Evolutionary conservation across 2,888 invertebrate genomes (phyloP).

Genomic region (Dynastes grantii): DNA sequence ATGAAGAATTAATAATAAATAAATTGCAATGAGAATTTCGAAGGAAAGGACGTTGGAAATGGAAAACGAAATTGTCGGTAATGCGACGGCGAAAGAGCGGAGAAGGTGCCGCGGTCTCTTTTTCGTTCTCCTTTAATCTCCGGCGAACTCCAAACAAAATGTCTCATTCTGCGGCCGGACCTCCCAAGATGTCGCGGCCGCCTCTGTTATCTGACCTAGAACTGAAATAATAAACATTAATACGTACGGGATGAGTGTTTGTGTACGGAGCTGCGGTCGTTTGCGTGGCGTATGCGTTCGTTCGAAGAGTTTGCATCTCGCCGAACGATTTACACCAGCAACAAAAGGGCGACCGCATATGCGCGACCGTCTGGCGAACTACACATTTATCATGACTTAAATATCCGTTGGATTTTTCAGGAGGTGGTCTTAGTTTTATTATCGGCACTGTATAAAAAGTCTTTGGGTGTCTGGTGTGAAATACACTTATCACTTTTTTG

Average conservation of each 20-base stretch:
- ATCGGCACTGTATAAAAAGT: no score
- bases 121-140: constrained; percentile 53
- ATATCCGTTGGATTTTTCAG: no score
- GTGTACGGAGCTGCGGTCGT: constrained; percentile 42
- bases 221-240: constrained; percentile 60
- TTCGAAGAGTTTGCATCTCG: constrained; percentile 23
- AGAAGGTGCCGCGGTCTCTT: constrained; percentile 28
- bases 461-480: no score
- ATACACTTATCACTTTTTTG: no score
- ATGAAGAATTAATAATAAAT: no score
- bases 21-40: no score
- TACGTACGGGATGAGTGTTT: constrained; percentile 47
- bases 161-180: constrained; percentile 59
- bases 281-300: constrained; percentile 21
- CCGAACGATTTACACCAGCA: constrained; percentile 1
- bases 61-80: constrained; percentile 10
- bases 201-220: constrained; percentile 61
- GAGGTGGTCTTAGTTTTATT: no score
- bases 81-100: not conserved
- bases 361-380: not conserved
- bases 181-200: constrained; percentile 62
- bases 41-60: not conserved
- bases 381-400: no score
- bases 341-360: not conserved
- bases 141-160: constrained; percentile 57